Evolutionary conservation across 2,888 invertebrate species (phyloP), one percentile per base, ranked within the genome.

Genomic region (Andrena praecox): DNA sequence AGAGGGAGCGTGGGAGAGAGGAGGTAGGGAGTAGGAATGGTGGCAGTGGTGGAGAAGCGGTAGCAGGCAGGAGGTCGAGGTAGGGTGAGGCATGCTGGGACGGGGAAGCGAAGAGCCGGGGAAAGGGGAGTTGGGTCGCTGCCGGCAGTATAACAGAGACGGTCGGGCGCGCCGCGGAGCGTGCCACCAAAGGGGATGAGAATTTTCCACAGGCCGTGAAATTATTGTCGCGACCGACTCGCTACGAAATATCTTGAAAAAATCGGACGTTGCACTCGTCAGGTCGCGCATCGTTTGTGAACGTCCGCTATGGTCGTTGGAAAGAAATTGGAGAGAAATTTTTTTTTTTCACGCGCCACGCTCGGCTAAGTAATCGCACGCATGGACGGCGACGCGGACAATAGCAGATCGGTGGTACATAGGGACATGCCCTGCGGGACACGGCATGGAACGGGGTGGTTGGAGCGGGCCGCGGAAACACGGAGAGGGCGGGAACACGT

Each of bases 101-200:
- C 71, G 73, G 68, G 68, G 62, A 81, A 85, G 79, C 74, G 83
- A 77, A 84, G 80, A 89, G 87, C 84, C 84, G 84, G 86, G 86
- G 89, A 86, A 75, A 75, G 83, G 88, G 89, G 89, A 88, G 88
- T 90, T 91, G 92, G 91, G 92, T 90, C 91, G 93, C 93, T 92
- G 92, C 92, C 91, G 92, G 92, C 92, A 91, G 92, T 93, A 93
- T 93, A 93, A 93, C 93, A 92, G 93, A 93, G 93, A 93, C 93
- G 92, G 91, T 91, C 93, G 93, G 93, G 93, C 93, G 93, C 93
- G 93, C 93, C 93, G 93, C 93, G 92, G 93, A 93, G 93, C 93
- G 93, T 93, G 93, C 93, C 93, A 93, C 93, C 92, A 93, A 93
- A 93, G 93, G 93, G 93, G 93, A 93, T 93, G 93, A 91, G 93